Conservation (phyloP, 2,888 invertebrate species). For the Cephus rjabovi region DNA sequence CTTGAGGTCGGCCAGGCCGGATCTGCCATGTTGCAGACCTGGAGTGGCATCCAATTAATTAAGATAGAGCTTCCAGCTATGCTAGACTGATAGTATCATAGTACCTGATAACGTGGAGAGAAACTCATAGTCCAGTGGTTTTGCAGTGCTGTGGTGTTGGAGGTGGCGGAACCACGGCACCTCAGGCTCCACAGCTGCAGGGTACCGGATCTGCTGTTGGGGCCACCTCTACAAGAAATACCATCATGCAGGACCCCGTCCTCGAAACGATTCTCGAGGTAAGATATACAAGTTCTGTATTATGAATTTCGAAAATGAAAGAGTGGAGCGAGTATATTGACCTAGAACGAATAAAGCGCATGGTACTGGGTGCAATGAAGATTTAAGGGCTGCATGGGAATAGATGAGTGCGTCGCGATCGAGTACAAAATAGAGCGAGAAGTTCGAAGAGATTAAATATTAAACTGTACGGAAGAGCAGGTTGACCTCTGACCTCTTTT, state of each 20-base stretch:
- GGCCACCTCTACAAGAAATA: slow-evolving; percentile 54
- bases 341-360: not conserved
- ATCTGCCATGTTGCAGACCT: not conserved
- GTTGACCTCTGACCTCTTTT: not conserved
- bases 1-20: not conserved
- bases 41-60: slow-evolving; percentile 49
- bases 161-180: slow-evolving; percentile 65
- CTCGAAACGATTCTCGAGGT: slow-evolving; percentile 64
- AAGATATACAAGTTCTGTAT: slow-evolving; percentile 14
- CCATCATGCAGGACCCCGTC: slow-evolving; percentile 64
- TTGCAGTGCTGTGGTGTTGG: slow-evolving; percentile 66
- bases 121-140: slow-evolving; percentile 38
- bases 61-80: slow-evolving; percentile 46
- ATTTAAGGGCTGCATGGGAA: too few relatives aligned
- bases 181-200: slow-evolving; percentile 62
- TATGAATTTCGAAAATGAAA: not conserved
- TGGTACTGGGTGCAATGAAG: too few relatives aligned
- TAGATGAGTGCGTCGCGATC: too few relatives aligned
- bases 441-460: not conserved
- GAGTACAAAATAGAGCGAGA: not conserved
- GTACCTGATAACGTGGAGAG: slow-evolving; percentile 43
- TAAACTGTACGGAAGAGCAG: not conserved
- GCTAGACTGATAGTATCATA: slow-evolving; percentile 51
- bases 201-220: slow-evolving; percentile 60
- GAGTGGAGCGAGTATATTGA: not conserved